These are phyloP conservation scores for Drosophila rhopaloa DNA, from an alignment of 1,140 invertebrate species.

Conservation along the genomic window DNA sequence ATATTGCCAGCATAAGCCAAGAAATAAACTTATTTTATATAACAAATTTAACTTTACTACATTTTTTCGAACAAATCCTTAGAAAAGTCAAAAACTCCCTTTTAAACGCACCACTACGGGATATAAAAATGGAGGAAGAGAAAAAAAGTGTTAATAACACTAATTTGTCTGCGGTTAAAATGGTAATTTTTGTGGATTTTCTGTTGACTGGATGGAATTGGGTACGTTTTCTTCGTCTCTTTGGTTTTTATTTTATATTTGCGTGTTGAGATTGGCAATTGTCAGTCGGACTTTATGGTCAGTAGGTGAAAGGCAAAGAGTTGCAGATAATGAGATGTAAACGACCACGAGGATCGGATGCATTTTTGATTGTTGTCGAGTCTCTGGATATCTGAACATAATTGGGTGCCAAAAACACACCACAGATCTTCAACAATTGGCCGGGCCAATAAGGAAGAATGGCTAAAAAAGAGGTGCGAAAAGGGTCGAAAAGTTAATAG, in stretches of 20 bases:
- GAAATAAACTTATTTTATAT: too few relatives aligned
- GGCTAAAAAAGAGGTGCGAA: constrained; percentile 40
- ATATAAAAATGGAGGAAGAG: constrained; percentile 30
- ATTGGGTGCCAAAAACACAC: constrained; percentile 56
- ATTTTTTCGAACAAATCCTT: background rate
- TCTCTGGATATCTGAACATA: constrained; percentile 21
- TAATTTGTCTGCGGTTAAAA: constrained; percentile 66
- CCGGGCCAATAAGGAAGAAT: constrained; percentile 29
- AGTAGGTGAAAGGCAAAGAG: constrained; percentile 62
- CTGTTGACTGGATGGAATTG: constrained; percentile 43
- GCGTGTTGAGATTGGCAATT: constrained; percentile 59
- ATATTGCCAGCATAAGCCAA: too few relatives aligned
- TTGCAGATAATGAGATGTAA: constrained; percentile 60
- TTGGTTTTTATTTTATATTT: constrained; percentile 49
- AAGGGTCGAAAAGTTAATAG: constrained; percentile 41
- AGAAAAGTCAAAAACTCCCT: background rate
- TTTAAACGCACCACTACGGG: background rate
- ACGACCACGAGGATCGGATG: constrained; percentile 39
- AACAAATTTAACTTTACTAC: too few relatives aligned
- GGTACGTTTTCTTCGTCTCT: constrained; percentile 30
- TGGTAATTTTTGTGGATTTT: constrained; percentile 67
- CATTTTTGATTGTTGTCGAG: constrained; percentile 32
- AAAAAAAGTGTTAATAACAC: constrained; percentile 66
- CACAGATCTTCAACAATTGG: constrained; percentile 40
- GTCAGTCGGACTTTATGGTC: constrained; percentile 51